Conservation (phyloP, 2,888 invertebrate genomes). For the Chydorus sphaericus region DNA sequence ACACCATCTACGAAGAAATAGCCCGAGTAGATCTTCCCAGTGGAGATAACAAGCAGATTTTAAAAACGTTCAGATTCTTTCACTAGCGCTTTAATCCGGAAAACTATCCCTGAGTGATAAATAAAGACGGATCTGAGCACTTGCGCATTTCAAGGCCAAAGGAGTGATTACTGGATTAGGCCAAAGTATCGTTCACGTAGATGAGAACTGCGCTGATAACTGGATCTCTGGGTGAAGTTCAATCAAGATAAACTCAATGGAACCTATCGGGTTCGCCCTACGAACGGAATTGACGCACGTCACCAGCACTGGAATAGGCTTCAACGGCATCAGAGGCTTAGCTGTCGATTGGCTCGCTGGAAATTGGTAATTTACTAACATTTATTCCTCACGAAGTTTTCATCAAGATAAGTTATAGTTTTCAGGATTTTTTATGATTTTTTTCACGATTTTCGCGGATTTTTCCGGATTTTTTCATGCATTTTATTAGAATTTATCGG, state of each 20-base stretch:
- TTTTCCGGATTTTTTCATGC: no score
- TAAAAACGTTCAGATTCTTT: conserved; percentile 73
- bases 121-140: conserved; percentile 88
- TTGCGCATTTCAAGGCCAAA: conserved; percentile 81
- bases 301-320: conserved; percentile 76
- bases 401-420: no score
- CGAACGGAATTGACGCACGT: conserved; percentile 72
- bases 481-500: no score
- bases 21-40: conserved; percentile 66
- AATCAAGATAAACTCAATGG: conserved; percentile 78
- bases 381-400: conserved; percentile 92
- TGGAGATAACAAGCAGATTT: conserved; percentile 56
- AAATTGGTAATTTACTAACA: conserved; percentile 92
- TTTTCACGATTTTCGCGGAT: no score
- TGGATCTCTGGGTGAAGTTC: conserved; percentile 95
- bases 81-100: conserved; percentile 57
- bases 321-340: conserved; percentile 80
- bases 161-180: conserved; percentile 81
- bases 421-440: no score
- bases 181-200: conserved; percentile 81
- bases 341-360: conserved; percentile 96
- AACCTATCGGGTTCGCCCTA: conserved; percentile 75
- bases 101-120: conserved; percentile 68
- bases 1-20: conserved; percentile 77
- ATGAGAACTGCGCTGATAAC: conserved; percentile 72